A percentile compares a stretch with the other conserved stretches of the same genome.
These are phyloP conservation scores for Phyllostomus discolor DNA, from an alignment of 2,113 vertebrate genomes.

Conservation along the genomic window DNA sequence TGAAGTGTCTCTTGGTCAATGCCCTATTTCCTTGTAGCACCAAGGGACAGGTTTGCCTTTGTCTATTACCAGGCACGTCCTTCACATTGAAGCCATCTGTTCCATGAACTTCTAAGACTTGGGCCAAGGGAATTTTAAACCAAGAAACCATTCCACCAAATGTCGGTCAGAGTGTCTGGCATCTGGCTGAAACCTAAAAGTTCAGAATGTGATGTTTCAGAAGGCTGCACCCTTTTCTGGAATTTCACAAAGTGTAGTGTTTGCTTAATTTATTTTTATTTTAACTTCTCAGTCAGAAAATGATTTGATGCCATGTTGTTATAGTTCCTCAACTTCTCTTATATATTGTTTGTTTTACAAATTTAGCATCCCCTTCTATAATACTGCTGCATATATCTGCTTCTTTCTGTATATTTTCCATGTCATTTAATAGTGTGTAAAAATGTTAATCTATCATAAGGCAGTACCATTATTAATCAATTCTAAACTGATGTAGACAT, in stretches of 20 bases:
- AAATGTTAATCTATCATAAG: background rate
- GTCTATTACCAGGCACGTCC: constrained; percentile 53
- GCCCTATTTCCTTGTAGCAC: constrained; percentile 31
- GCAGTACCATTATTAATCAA: background rate
- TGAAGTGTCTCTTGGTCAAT: constrained; percentile 35
- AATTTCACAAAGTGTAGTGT: background rate
- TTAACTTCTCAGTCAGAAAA: background rate
- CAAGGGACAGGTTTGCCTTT: constrained; percentile 53
- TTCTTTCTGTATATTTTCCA: background rate
- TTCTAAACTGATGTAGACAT: background rate
- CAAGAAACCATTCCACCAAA: constrained; percentile 66
- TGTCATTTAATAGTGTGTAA: background rate
- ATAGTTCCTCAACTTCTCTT: background rate
- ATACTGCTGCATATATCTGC: background rate
- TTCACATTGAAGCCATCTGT: constrained; percentile 69
- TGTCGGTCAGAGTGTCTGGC: constrained; percentile 44
- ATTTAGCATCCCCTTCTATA: background rate
- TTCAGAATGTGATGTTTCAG: background rate
- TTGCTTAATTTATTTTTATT: background rate
- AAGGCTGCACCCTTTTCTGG: background rate
- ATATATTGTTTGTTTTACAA: background rate
- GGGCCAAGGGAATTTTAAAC: constrained; percentile 63
- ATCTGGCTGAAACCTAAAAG: constrained; percentile 28
- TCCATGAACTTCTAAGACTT: constrained; percentile 53
- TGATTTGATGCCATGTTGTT: background rate